Base-by-base conservation (phyloP, 2,888 invertebrate species). In the Doris montereyensis region DNA sequence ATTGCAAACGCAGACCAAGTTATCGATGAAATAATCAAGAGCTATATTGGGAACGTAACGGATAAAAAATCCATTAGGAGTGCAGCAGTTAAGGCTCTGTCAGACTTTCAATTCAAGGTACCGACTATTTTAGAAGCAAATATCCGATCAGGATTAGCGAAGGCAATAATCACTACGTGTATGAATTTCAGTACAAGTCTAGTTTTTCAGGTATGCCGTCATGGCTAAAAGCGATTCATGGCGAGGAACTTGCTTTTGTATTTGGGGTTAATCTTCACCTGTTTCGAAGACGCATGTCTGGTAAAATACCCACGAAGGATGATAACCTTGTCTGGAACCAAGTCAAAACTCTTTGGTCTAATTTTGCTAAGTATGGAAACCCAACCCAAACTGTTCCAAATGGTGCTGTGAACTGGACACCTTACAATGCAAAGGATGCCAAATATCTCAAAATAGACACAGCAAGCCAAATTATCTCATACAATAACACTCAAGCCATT, bases 281-380 rank as follows among this genome's bases (percentile, higher is more conserved):
- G 21, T n/a, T 13, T 5, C 13, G 21, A 4, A 21, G 57, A 10
- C 34, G 28, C 28, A 3, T 24, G 2, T n/a, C 17, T 13, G 73
- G 73, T 2, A 26, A n/a, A 3, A 60, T 67, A 8, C 67, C 58
- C 30, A 65, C 26, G n/a, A 17, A 13, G 1, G 28, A 41, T 17
- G 77, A 77, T 28, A 2, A 21, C 1, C 57, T 17, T 13, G 26
- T 77, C 28, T 68, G 57, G 0, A 57, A 77, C 8, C 24, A 58
- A 26, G 30, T 77, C 0, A 58, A 71, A 71, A 71, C 60, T 1
- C n/a, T 77, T 57, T 77, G 77, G 77, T 71, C 71, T 2, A 77
- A 77, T 26, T 77, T 77, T 35, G 77, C 71, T 13, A 77, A 35
- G 21, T 30, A 67, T 34, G 77, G 77, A n/a, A 57, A 70, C 28